Conservation (phyloP, 1,140 invertebrate species). For the Euwallacea fornicatus region DNA sequence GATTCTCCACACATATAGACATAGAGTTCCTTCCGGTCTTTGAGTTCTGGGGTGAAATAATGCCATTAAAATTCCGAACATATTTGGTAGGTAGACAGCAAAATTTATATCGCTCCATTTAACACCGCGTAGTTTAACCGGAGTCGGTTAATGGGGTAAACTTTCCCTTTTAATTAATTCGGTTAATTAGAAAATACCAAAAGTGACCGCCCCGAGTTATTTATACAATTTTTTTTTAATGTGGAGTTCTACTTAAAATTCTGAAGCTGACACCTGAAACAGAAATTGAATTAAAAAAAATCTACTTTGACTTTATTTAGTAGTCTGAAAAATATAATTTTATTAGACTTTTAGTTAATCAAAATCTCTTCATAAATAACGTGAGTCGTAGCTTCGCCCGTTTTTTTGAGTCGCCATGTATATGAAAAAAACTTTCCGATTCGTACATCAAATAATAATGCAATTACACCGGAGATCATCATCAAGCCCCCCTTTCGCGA, state of each 20-base stretch:
- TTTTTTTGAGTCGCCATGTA: too few species aligned
- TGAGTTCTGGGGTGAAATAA: conserved; percentile 27
- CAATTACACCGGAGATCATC: neutral
- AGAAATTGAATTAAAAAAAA: too few species aligned
- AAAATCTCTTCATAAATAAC: too few species aligned
- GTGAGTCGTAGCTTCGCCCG: too few species aligned
- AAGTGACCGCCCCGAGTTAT: conserved; percentile 5
- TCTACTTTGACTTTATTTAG: too few species aligned
- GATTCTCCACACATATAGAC: neutral
- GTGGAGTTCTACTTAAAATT: neutral
- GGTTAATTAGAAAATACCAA: conserved; percentile 21
- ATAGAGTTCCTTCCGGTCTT: conserved; percentile 10
- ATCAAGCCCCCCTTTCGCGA: neutral
- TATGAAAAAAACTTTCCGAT: neutral
- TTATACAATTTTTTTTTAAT: conserved; percentile 4
- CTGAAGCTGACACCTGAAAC: too few species aligned
- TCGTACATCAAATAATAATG: too few species aligned
- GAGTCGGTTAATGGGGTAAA: conserved; percentile 28
- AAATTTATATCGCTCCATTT: conserved; percentile 22
- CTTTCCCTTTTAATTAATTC: conserved; percentile 19
- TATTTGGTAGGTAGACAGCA: conserved; percentile 25
- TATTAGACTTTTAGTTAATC: too few species aligned
- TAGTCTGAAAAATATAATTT: too few species aligned
- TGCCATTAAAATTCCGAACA: conserved; percentile 32
- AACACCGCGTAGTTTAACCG: conserved; percentile 18